Evolutionary conservation across 2,113 vertebrate species (phyloP).

Genomic region (Beaufortia kweichowensis): DNA sequence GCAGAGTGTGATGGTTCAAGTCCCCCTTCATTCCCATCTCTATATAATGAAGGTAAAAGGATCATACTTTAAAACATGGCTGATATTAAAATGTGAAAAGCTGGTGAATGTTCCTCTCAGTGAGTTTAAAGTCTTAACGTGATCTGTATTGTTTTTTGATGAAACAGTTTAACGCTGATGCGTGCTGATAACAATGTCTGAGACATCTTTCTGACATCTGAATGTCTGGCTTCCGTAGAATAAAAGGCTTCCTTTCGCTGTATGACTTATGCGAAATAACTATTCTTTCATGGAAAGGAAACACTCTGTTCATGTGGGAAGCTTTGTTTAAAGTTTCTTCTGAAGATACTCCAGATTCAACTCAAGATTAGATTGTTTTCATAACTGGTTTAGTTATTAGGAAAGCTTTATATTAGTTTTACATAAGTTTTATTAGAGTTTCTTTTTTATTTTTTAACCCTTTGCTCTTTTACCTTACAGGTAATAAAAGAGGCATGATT

Average conservation of each 20-base stretch:
- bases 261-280: neutral
- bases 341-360: neutral
- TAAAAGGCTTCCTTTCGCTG: neutral
- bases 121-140: neutral
- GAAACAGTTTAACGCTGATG: neutral
- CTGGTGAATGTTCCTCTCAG: neutral
- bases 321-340: neutral
- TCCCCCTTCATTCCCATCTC: conserved; percentile 62
- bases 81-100: neutral
- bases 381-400: neutral
- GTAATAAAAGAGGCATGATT: no score
- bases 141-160: conserved; percentile 11
- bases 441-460: no score
- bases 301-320: neutral
- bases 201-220: neutral
- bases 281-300: neutral
- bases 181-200: neutral
- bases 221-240: neutral
- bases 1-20: conserved; percentile 72
- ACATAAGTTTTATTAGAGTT: neutral
- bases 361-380: conserved; percentile 1
- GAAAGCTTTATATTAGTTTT: neutral
- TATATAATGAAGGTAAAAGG: conserved; percentile 77
- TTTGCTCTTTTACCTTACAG: no score
- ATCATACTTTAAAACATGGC: neutral